Percentiles rank a stretch among this genome's conserved stretches.
These are phyloP conservation scores for Cepphus grylle DNA, from an alignment of 2,113 vertebrate species.

Conservation along the genomic window DNA sequence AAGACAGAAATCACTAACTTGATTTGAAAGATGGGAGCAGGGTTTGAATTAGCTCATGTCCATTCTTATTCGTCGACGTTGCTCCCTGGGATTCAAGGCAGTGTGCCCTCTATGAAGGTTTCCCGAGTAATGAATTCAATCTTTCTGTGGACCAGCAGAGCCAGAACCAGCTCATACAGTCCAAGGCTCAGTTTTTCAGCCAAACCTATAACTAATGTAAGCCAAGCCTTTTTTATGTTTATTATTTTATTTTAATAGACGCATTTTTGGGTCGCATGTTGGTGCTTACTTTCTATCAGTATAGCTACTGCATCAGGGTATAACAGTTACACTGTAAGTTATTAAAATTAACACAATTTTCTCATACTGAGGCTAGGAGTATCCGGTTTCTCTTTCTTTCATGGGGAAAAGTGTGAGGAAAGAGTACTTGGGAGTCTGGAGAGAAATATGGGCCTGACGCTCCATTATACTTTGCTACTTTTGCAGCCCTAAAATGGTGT, in stretches of 20 bases:
- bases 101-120: background rate
- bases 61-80: background rate
- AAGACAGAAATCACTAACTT: conserved; percentile 40
- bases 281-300: background rate
- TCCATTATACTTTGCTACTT: background rate
- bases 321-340: background rate
- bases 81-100: background rate
- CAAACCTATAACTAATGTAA: background rate
- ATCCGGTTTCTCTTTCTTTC: conserved; percentile 29
- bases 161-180: background rate
- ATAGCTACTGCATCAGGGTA: background rate
- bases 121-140: conserved; percentile 2
- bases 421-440: background rate
- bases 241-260: conserved; percentile 35
- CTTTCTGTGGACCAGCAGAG: background rate
- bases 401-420: background rate
- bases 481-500: background rate
- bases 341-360: conserved; percentile 30
- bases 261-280: background rate
- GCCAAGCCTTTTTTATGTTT: conserved; percentile 1
- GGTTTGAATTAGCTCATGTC: conserved; percentile 42
- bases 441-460: background rate
- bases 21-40: conserved; percentile 53
- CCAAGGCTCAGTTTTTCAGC: conserved; percentile 2
- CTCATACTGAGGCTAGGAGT: background rate